Evolutionary conservation across 2,888 invertebrate genomes (phyloP).

Genomic region (Rhimphoctona megacephalus): DNA sequence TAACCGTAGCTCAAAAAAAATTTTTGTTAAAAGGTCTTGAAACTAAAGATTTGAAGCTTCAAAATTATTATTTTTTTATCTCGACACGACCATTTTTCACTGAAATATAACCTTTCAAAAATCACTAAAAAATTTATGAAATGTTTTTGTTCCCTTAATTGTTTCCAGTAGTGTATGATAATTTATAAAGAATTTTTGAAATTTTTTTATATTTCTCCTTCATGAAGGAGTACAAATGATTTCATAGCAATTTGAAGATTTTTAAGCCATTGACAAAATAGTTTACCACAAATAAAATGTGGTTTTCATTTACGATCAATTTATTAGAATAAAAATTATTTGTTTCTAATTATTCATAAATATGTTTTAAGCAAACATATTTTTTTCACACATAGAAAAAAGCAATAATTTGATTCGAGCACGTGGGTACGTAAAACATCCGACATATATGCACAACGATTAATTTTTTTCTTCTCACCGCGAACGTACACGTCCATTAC

Average conservation of each 20-base stretch:
- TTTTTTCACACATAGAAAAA: background rate
- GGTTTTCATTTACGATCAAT: background rate
- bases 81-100: too few relatives aligned
- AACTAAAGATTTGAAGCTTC: too few relatives aligned
- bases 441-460: constrained; percentile 12
- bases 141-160: too few relatives aligned
- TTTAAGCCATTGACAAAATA: too few relatives aligned
- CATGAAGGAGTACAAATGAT: background rate
- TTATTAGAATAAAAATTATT: background rate
- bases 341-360: constrained; percentile 15
- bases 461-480: constrained; percentile 44
- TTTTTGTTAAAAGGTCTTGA: too few relatives aligned
- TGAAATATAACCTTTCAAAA: too few relatives aligned
- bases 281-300: background rate
- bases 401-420: background rate
- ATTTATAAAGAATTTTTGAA: too few relatives aligned
- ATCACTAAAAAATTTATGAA: too few relatives aligned
- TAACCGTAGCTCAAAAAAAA: too few relatives aligned
- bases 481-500: constrained; percentile 33
- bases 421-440: constrained; percentile 26
- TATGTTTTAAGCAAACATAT: background rate
- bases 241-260: background rate
- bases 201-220: too few relatives aligned
- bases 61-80: too few relatives aligned
- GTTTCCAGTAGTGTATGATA: too few relatives aligned